Conservation (phyloP, 2,797 vertebrate species). For the Alosa sapidissima region DNA sequence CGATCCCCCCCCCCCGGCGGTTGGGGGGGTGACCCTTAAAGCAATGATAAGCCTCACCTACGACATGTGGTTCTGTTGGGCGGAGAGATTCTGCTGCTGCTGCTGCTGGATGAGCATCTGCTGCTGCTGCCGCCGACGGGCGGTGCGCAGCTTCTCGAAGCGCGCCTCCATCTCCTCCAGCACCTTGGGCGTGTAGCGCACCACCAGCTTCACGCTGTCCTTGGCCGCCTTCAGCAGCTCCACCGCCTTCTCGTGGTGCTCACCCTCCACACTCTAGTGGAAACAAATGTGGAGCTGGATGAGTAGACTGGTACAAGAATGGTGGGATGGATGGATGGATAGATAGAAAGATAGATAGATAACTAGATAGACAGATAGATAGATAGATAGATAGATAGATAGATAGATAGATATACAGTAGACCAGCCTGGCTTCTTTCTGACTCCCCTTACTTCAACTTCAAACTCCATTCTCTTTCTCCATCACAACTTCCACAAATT, state of each 20-base stretch:
- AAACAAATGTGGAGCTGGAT: not conserved
- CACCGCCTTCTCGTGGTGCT: slow-evolving; percentile 97
- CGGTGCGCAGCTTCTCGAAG: slow-evolving; percentile 95
- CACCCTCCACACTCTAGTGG: slow-evolving; percentile 93
- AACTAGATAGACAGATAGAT: not conserved
- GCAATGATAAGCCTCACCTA: slow-evolving; percentile 93
- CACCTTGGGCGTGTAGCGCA: slow-evolving; percentile 97
- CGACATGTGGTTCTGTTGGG: slow-evolving; percentile 96
- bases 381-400: too few species aligned
- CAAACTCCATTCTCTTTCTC: not conserved
- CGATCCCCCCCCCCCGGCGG: too few species aligned
- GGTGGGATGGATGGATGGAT: not conserved
- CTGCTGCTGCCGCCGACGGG: slow-evolving; percentile 94
- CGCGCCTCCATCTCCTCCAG: slow-evolving; percentile 99
- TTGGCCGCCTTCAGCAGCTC: slow-evolving; percentile 96
- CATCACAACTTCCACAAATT: not conserved
- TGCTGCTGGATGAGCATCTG: slow-evolving; percentile 93
- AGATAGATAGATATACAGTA: not conserved
- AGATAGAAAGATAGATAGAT: not conserved
- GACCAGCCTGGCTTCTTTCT: not conserved
- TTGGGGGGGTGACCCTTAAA: slow-evolving; percentile 57
- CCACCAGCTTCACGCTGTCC: slow-evolving; percentile 96
- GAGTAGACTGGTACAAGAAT: not conserved
- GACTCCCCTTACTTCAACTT: not conserved
- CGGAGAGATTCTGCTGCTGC: slow-evolving; percentile 83